Base-by-base conservation (phyloP, 2,113 vertebrate genomes). In the Mesocricetus auratus region DNA sequence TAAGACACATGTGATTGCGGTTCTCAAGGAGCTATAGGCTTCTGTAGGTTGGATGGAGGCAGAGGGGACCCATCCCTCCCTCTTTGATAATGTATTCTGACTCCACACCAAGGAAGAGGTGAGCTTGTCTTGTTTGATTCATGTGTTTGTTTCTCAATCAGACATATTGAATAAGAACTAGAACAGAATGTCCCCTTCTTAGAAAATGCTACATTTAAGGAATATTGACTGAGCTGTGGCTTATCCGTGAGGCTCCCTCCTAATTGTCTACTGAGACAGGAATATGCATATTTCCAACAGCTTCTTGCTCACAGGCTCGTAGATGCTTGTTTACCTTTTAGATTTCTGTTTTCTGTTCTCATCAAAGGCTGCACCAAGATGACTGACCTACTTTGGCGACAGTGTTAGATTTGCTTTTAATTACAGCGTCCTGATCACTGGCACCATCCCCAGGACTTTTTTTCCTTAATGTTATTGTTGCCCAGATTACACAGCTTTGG, bases 331-430 rank as follows among this genome's bases (percentile, higher is more conserved):
- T 97, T 93, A 87, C 93, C 69, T 94, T 92, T 33, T 90, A 36
- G 33, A 33, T 31, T 31, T 79, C 77, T 96, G 89, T 95, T 97
- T 98, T 97, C 92, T 42, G 90, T 85, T 97, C 97, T 94, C 93
- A 97, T 98, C 92, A 93, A 68, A 97, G 95, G 83, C 95, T 93
- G 95, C 36, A 94, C 91, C 47, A 96, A 97, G 66, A 97, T 98
- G 93, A 93, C 79, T 98, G 98, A 98, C 98, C 98, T 98, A 98
- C 96, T 98, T 98, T 98, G 91, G 68, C 89, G 96, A 79, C 91
- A 97, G 95, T 97, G 97, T 97, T 98, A 98, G 94, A 97, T 97
- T 98, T 97, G 89, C 94, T 98, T 98, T 98, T 98, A 98, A 98
- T 98, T 98, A 98, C 96, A 98, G 98, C 98, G 98, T 92, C 96